A percentile compares a stretch with the other conserved stretches of the same genome.
Conservation (phyloP, 2,888 invertebrate genomes). For the Volucella inflata region DNA sequence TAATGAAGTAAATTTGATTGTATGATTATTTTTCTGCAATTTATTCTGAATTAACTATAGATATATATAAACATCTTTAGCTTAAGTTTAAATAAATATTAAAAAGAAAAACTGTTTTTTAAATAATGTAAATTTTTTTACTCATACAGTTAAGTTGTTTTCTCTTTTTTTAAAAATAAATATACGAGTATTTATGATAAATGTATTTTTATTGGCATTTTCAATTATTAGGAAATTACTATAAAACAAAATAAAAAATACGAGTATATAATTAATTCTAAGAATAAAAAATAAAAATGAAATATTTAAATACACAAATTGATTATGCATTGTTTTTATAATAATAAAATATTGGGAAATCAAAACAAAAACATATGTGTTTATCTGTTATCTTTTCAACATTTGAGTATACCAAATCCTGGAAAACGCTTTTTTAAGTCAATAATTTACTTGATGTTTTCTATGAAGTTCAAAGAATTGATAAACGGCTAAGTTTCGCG, state of each 20-base stretch:
- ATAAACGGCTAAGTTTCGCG: too few relatives aligned
- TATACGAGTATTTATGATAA: constrained; percentile 45
- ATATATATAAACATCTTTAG: constrained; percentile 48
- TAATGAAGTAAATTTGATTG: neutral
- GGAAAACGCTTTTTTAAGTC: neutral
- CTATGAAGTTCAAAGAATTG: too few relatives aligned
- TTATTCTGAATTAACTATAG: constrained; percentile 51
- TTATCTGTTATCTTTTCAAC: too few relatives aligned
- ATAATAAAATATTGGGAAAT: constrained; percentile 73
- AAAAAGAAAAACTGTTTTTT: constrained; percentile 55
- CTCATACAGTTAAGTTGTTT: constrained; percentile 72
- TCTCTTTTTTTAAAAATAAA: constrained; percentile 18
- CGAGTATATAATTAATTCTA: neutral
- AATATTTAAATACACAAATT: constrained; percentile 68
- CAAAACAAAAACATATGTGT: constrained; percentile 1
- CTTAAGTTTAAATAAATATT: constrained; percentile 47
- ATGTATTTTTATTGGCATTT: constrained; percentile 74
- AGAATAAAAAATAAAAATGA: constrained; percentile 34
- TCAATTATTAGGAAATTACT: constrained; percentile 69
- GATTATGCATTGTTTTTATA: constrained; percentile 74
- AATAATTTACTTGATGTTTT: neutral
- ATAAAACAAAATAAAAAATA: constrained; percentile 33
- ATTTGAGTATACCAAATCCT: too few relatives aligned
- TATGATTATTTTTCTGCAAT: constrained; percentile 45
- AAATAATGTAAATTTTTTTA: constrained; percentile 71